These are phyloP conservation scores for Papilio polyxenes DNA, from an alignment of 1,140 invertebrate genomes.

Conservation along the genomic window DNA sequence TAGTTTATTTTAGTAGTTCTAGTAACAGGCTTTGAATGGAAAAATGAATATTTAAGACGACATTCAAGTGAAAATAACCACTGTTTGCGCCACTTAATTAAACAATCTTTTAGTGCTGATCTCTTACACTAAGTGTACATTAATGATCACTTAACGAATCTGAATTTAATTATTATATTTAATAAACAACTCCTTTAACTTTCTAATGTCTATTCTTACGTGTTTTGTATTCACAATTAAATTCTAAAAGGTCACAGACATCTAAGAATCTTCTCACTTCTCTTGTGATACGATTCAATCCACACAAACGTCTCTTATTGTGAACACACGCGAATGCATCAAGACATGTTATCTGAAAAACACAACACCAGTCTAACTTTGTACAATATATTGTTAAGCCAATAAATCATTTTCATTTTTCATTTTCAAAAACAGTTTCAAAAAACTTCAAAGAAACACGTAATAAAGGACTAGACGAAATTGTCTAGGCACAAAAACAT, in stretches of 20 bases:
- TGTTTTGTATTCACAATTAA: slow-evolving; percentile 70
- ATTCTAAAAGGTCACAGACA: slow-evolving; percentile 65
- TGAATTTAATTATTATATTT: not conserved
- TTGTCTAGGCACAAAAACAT: not conserved
- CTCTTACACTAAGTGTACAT: not conserved
- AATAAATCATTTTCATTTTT: too few relatives aligned
- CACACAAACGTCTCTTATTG: slow-evolving; percentile 53
- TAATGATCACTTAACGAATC: not conserved
- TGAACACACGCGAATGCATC: slow-evolving; percentile 57
- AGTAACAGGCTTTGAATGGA: not conserved
- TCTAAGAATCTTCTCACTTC: slow-evolving; percentile 67
- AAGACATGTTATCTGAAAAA: slow-evolving; percentile 56
- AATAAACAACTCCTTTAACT: not conserved
- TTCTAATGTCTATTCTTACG: slow-evolving; percentile 46
- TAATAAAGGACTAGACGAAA: not conserved
- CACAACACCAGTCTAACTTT: too few relatives aligned
- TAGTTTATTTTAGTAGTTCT: not conserved
- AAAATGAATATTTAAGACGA: too few relatives aligned
- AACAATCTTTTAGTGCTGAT: too few relatives aligned
- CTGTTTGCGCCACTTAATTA: too few relatives aligned
- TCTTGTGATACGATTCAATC: slow-evolving; percentile 46
- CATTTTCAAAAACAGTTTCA: slow-evolving; percentile 38
- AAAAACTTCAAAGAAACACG: not conserved
- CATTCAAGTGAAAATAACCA: too few relatives aligned
- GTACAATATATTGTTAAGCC: too few relatives aligned